These are phyloP conservation scores for Zaprionus obscuricornis DNA, from an alignment of 2,888 invertebrate species.

Conservation along the genomic window DNA sequence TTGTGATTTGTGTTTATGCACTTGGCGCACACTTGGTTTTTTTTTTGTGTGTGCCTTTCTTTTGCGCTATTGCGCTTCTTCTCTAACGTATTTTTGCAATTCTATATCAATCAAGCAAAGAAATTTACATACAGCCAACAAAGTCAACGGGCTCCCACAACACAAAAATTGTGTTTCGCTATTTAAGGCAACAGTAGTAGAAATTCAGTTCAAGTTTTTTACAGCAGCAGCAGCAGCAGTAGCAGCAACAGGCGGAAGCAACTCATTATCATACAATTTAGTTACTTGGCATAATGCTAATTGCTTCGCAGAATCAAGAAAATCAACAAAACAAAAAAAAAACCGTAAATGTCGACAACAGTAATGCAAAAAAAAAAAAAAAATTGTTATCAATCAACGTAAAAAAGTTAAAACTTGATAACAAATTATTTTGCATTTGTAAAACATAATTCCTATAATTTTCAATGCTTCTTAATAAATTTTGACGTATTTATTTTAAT, in stretches of 20 bases:
- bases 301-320: slow-evolving; percentile 31
- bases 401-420: slow-evolving; percentile 8
- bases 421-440: neutral
- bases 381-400: slow-evolving; percentile 39
- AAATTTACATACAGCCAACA: slow-evolving; percentile 59
- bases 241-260: slow-evolving; percentile 47
- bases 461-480: slow-evolving; percentile 14
- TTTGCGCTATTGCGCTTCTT: neutral
- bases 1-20: slow-evolving; percentile 13
- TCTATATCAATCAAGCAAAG: slow-evolving; percentile 35
- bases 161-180: neutral
- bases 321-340: slow-evolving; percentile 1
- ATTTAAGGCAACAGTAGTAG: neutral
- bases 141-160: too few relatives aligned
- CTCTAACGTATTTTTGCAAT: slow-evolving; percentile 7
- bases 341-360: neutral
- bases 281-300: slow-evolving; percentile 47
- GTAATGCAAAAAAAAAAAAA: neutral
- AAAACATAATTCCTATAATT: too few relatives aligned
- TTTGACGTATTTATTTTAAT: slow-evolving; percentile 21
- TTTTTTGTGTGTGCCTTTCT: neutral
- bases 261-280: slow-evolving; percentile 57
- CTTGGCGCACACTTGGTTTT: slow-evolving; percentile 18
- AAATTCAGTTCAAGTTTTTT: too few relatives aligned
- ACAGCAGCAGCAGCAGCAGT: too few relatives aligned